These are phyloP conservation scores for Ancistrus triradiatus DNA, from an alignment of 2,113 vertebrate species.

Conservation along the genomic window DNA sequence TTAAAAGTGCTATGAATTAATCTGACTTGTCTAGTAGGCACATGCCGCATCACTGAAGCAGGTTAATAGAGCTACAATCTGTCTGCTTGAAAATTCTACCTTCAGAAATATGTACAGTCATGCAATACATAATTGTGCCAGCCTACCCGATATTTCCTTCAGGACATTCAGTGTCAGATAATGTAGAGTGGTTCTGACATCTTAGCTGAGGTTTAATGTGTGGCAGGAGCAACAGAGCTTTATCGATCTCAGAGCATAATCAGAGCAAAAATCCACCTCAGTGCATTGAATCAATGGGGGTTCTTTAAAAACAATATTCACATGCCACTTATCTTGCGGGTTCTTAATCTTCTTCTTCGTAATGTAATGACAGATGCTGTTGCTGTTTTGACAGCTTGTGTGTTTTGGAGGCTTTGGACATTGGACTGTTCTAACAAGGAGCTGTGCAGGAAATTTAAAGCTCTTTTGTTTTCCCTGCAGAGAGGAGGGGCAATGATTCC, in stretches of 20 bases:
- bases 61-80: not conserved
- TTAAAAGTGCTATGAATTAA: too few species aligned
- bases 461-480: constrained; percentile 6
- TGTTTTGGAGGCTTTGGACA: constrained; percentile 15
- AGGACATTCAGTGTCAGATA: constrained; percentile 38
- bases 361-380: not conserved
- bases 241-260: constrained; percentile 62
- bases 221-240: constrained; percentile 38
- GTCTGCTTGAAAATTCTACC: not conserved
- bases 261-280: constrained; percentile 56
- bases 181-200: constrained; percentile 52
- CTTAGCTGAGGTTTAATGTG: constrained; percentile 45
- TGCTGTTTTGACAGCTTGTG: not conserved
- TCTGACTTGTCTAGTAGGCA: too few species aligned
- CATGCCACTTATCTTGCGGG: not conserved
- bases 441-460: constrained; percentile 20
- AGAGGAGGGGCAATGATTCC: constrained; percentile 20
- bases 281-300: constrained; percentile 58
- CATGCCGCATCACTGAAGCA: constrained; percentile 2
- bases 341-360: too few species aligned
- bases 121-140: not conserved
- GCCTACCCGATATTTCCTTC: not conserved
- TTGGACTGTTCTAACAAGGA: constrained; percentile 1
- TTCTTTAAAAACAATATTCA: constrained; percentile 48
- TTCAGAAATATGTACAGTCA: not conserved